These are phyloP conservation scores for Eudorcas thomsonii DNA, from an alignment of 2,113 vertebrate genomes.

Conservation along the genomic window DNA sequence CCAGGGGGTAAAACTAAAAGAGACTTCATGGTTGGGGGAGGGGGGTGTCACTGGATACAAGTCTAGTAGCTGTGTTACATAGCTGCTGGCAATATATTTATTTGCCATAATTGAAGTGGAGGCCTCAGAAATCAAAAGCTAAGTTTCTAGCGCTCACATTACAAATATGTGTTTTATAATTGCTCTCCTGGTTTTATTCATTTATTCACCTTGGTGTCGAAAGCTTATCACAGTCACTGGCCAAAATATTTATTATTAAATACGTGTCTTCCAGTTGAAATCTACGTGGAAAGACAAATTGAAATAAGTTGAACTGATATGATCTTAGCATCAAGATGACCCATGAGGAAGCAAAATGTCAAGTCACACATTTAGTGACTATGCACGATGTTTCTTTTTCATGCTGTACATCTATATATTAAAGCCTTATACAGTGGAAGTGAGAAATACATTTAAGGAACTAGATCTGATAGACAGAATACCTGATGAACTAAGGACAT, in stretches of 20 bases:
- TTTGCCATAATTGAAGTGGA: background rate
- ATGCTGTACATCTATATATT: background rate
- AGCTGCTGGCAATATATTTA: background rate
- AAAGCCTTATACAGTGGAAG: background rate
- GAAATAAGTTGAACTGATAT: background rate
- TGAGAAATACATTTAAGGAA: too few species aligned
- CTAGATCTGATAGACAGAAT: too few species aligned
- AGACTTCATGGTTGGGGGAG: background rate
- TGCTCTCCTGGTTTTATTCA: background rate
- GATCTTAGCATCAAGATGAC: background rate
- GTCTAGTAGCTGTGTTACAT: background rate
- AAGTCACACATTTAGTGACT: background rate
- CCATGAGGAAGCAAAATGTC: background rate
- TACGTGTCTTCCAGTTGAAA: background rate
- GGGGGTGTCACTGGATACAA: background rate
- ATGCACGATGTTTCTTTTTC: background rate
- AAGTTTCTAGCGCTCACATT: background rate
- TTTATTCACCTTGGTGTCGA: background rate
- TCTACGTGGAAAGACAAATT: background rate
- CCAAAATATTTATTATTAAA: background rate
- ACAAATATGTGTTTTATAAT: background rate
- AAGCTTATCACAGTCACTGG: background rate
- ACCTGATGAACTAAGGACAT: too few species aligned
- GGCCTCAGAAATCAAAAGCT: background rate
- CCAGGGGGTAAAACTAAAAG: background rate